Percentiles rank a stretch among this genome's conserved stretches.
Conservation (phyloP, 2,113 vertebrate species). For the Halcyon malimbica region DNA sequence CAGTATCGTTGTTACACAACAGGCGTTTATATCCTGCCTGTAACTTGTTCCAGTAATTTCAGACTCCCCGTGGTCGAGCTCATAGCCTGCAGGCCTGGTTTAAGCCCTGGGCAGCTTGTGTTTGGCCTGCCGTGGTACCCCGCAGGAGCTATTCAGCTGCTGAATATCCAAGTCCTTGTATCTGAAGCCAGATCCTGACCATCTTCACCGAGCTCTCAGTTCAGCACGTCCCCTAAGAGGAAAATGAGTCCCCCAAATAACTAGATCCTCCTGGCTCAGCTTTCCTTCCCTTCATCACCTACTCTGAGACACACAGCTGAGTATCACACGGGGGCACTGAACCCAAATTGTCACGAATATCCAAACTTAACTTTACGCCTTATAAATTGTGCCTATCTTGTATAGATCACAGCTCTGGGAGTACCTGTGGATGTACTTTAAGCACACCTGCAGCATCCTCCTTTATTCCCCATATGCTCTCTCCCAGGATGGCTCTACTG, state of each 20-base stretch:
- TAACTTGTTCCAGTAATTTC: neutral
- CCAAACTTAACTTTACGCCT: neutral
- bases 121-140: neutral
- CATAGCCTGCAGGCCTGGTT: conserved; percentile 17
- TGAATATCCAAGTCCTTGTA: neutral
- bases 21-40: neutral
- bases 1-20: neutral
- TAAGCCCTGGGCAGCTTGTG: neutral
- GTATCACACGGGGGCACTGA: fast-evolving
- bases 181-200: neutral
- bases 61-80: conserved; percentile 11
- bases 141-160: neutral
- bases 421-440: neutral
- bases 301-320: neutral
- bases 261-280: neutral
- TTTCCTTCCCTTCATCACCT: neutral
- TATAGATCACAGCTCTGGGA: neutral
- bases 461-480: neutral
- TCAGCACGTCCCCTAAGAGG: neutral
- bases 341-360: neutral
- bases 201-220: neutral
- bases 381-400: fast-evolving
- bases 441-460: neutral
- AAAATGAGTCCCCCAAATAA: neutral
- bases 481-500: neutral